Evolutionary conservation across 2,113 vertebrate species (phyloP), one percentile per base, ranked within the genome.

Genomic region (Orientallactaga bullata): DNA sequence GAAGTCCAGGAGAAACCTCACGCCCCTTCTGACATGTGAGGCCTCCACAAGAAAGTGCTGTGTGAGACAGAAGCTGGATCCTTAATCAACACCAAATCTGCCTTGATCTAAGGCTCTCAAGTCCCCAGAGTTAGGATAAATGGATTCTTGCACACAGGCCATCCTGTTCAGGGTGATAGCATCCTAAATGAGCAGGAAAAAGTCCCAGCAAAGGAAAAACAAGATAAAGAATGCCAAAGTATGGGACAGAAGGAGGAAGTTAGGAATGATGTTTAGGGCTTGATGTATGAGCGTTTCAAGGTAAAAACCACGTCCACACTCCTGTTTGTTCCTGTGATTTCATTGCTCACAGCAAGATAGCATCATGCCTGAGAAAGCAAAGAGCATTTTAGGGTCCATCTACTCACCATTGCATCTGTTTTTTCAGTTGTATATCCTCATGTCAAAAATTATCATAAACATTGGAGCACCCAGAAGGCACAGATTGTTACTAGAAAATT

Each of bases 261-360:
- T 58, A 12, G 32, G 32, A 28, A 23, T 42, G 24, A 73, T 32
- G 30, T 66, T 71, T 24, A 81, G 55, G 95, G 89, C 66, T 84
- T n/a, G 26, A 26, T 88, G 68, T 39, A 24, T 78, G 28, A 42
- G 55, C 61, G 63, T 72, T 80, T 81, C 32, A 90, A 88, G 90
- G 86, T 37, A 85, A 77, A 1, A 83, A 92, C 2, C 2, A 93
- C 21, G 26, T 66, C 35, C 16, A 32, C 37, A 51, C 7, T 39
- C 39, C 58, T 89, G 10, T 65, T 21, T 66, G 42, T 11, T 79
- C 26, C 13, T 68, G 20, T 68, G 5, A 74, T 35, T 60, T n/a
- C 9, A 47, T n/a, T 39, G 32, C 39, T 17, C 60, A 10, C 55
- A 66, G 37, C 47, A 63, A 20, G 21, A 51, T 12, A 84, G 69